These are phyloP conservation scores for Lycia hirtaria DNA, from an alignment of 2,888 invertebrate species.

Conservation along the genomic window DNA sequence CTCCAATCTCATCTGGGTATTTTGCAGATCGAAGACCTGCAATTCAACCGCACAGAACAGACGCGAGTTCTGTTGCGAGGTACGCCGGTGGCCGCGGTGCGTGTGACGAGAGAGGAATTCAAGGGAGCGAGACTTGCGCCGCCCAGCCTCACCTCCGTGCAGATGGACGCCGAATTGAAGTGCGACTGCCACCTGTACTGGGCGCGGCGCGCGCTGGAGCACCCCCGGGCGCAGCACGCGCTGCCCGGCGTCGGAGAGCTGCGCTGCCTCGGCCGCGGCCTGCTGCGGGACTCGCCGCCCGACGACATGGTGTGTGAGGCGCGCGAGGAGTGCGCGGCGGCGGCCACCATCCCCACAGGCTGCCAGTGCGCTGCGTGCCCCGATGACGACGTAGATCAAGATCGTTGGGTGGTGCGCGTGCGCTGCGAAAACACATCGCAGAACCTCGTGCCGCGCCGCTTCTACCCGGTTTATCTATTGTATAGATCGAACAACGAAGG, in stretches of 20 bases:
- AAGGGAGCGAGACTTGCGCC: background rate
- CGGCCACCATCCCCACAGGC: background rate
- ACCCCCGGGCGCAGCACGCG: conserved; percentile 63
- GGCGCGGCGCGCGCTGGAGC: conserved; percentile 69
- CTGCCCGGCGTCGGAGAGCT: background rate
- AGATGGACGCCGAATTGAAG: conserved; percentile 52
- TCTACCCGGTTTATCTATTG: no score
- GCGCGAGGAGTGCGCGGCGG: background rate
- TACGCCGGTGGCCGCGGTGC: background rate
- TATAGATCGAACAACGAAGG: no score
- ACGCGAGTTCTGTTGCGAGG: background rate
- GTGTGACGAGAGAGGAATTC: background rate
- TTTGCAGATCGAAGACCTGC: conserved; percentile 2
- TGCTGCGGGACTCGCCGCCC: conserved; percentile 60
- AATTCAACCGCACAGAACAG: background rate
- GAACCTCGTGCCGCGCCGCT: no score
- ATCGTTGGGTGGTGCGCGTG: background rate
- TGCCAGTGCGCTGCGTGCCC: background rate
- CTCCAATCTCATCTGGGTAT: no score
- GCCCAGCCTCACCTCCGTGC: background rate
- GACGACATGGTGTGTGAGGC: conserved; percentile 44
- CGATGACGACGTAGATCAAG: background rate
- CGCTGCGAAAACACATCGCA: no score
- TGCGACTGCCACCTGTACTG: conserved; percentile 82
- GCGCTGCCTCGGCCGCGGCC: conserved; percentile 38